Conservation (phyloP, 2,888 invertebrate genomes). For the Macropis europaea region DNA sequence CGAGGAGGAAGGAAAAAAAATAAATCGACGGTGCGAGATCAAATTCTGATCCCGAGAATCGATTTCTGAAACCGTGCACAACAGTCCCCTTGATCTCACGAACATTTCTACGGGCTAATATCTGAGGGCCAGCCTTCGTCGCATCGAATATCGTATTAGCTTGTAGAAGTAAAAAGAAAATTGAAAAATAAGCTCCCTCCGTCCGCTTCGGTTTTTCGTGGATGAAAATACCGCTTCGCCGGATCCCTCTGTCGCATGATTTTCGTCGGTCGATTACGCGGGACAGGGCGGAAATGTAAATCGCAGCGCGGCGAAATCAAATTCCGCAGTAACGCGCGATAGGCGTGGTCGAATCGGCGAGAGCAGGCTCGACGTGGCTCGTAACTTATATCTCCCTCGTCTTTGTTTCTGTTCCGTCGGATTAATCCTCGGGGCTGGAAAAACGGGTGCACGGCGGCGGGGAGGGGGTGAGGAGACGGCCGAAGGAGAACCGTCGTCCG, state of each 20-base stretch:
- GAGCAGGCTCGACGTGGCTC: neutral
- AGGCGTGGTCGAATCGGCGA: neutral
- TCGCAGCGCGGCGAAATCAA: neutral
- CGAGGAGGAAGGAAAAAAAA: neutral
- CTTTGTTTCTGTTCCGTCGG: neutral
- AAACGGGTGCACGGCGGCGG: neutral
- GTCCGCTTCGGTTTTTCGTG: too few relatives aligned
- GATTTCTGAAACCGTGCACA: too few relatives aligned
- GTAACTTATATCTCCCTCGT: neutral
- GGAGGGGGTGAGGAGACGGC: neutral
- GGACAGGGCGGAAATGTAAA: neutral
- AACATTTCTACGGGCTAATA: too few relatives aligned
- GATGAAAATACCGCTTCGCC: too few relatives aligned
- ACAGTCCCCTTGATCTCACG: too few relatives aligned
- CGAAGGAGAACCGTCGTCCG: slow-evolving; percentile 8
- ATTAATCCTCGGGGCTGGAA: slow-evolving; percentile 8
- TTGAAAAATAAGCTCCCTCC: too few relatives aligned
- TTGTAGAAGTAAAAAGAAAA: too few relatives aligned
- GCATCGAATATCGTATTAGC: too few relatives aligned
- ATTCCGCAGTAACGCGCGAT: too few relatives aligned
- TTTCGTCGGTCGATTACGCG: neutral
- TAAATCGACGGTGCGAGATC: neutral
- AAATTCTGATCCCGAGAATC: too few relatives aligned
- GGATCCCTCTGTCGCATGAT: too few relatives aligned
- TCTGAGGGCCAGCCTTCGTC: too few relatives aligned